Conservation (phyloP, 2,888 invertebrate genomes). For the Parasteatoda lunata region DNA sequence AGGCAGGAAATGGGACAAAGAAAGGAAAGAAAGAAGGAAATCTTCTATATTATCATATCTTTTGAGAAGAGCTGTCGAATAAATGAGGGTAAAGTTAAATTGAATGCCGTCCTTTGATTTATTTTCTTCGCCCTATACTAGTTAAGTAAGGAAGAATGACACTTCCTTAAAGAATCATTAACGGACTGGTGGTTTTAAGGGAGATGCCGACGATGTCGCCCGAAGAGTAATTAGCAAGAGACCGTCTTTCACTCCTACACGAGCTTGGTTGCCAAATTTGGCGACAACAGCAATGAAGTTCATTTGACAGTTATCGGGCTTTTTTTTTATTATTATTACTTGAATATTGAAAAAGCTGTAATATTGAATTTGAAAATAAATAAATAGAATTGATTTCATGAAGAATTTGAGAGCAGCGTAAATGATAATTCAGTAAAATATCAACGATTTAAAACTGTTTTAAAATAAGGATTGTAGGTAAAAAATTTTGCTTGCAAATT, state of each 20-base stretch:
- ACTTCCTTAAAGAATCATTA: conserved; percentile 61
- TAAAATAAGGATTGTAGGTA: no score
- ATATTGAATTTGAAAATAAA: no score
- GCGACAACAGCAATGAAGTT: conserved; percentile 8
- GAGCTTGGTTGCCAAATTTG: conserved; percentile 20
- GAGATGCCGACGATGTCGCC: conserved; percentile 31
- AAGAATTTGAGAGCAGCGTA: no score
- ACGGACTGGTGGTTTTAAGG: conserved; percentile 53
- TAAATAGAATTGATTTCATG: no score
- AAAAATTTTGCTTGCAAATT: no score
- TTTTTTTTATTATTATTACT: no score
- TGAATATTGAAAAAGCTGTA: no score
- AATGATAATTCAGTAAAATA: no score
- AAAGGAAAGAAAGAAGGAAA: neutral
- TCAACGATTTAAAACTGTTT: no score
- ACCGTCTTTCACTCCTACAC: conserved; percentile 13
- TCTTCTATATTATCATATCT: neutral
- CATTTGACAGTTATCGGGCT: no score
- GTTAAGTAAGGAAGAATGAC: conserved; percentile 43
- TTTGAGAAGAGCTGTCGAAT: conserved; percentile 7
- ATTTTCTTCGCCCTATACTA: neutral
- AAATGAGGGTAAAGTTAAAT: conserved; percentile 27
- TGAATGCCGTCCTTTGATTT: conserved; percentile 41
- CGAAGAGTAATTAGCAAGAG: conserved; percentile 43
- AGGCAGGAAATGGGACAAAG: neutral